Evolutionary conservation across 2,797 vertebrate species (phyloP), one percentile per base, ranked within the genome.

Genomic region (Gephyroberyx darwinii): DNA sequence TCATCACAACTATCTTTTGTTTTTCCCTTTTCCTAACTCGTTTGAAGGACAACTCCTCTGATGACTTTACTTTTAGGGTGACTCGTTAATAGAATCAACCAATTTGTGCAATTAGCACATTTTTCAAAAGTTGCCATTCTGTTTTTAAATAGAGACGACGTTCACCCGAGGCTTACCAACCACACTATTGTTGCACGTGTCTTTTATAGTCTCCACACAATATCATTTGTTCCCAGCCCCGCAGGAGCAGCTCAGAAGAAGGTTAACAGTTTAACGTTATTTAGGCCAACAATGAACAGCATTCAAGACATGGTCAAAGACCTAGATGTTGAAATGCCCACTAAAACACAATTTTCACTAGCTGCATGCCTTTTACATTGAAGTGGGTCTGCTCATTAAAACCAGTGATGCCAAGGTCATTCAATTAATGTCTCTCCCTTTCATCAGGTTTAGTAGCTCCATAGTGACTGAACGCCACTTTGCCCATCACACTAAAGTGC

Each of bases 341-440:
- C 57, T 72, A 82, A 88, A 86, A 87, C 64, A 76, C 63, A 69
- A 69, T 86, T 85, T 91, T 80, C 83, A 77, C 54, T 41, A 74
- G 66, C 75, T 86, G 75, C 83, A 65, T 76, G 73, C 83, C 74
- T 86, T 88, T 84, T 80, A 85, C 52, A 78, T 71, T 80, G 68
- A 89, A 89, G 82, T 79, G 78, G 72, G 69, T 83, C 69, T 81
- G 81, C 74, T 90, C 83, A 79, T 89, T 88, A 83, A 90, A 90
- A 87, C 74, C 66, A 74, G 58, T 71, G 65, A 90, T 88, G 84
- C 82, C 88, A 91, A 89, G 89, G 89, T 91, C 88, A 84, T 90
- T 91, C 87, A 90, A 89, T 90, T 91, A 90, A 85, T 82, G 77
- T 70, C 65, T 82, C 76, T 89, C 54, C 81, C 78, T 90, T 90